Evolutionary conservation across 2,797 vertebrate species (phyloP).

Genomic region (Pterois miles): DNA sequence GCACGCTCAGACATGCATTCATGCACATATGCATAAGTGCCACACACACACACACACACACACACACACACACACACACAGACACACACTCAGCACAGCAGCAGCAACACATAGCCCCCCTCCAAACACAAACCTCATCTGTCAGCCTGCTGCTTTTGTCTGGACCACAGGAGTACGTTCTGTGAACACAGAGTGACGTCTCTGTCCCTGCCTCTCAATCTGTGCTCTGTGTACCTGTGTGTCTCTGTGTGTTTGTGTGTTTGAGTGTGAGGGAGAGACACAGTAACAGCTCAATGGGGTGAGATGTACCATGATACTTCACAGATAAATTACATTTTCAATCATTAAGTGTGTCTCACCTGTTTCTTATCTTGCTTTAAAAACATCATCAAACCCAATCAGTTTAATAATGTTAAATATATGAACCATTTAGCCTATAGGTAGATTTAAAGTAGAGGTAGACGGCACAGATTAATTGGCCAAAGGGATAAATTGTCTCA

Average conservation of each 20-base stretch:
- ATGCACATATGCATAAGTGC: conserved; percentile 55
- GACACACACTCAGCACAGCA: conserved; percentile 9
- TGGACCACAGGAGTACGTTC: conserved; percentile 57
- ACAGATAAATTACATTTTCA: conserved; percentile 2
- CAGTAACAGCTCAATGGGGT: conserved; percentile 26
- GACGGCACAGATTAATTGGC: too few relatives aligned
- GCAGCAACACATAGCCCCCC: conserved; percentile 66
- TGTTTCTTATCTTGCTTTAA: neutral
- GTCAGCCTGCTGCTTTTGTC: conserved; percentile 78
- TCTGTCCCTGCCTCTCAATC: conserved; percentile 71
- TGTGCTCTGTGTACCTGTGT: conserved; percentile 51
- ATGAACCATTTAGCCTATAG: neutral
- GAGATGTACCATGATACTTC: neutral
- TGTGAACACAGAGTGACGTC: conserved; percentile 71
- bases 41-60: conserved; percentile 38
- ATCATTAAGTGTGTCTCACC: too few relatives aligned
- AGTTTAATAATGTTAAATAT: neutral
- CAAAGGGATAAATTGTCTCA: too few relatives aligned
- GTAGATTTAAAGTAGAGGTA: neutral
- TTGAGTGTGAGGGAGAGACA: neutral
- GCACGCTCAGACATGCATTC: conserved; percentile 50
- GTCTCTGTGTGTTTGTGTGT: conserved; percentile 6
- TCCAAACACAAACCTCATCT: conserved; percentile 78
- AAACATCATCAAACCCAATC: neutral
- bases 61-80: conserved; percentile 39